A percentile compares a stretch with the other conserved stretches of the same genome.
Conservation (phyloP, 1,140 invertebrate species). For the Bombus confusus region DNA sequence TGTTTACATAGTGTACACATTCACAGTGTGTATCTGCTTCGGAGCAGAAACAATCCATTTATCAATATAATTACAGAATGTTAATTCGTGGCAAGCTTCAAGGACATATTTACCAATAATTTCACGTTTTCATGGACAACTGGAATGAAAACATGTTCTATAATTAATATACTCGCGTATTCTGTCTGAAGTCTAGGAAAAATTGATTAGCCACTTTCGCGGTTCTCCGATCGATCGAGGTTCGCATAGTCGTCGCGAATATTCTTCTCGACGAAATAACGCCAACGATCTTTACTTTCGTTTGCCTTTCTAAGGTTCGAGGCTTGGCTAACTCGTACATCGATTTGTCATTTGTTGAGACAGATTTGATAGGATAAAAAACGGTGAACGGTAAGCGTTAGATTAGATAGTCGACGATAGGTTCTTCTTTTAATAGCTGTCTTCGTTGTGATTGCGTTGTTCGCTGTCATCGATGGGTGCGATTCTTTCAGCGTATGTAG, state of each 20-base stretch:
- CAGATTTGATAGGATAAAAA: no score
- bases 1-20: no score
- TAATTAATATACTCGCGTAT: background rate
- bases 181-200: background rate
- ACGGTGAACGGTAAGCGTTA: background rate
- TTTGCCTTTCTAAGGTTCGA: background rate
- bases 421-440: background rate
- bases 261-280: background rate
- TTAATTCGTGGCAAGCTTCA: constrained; percentile 16
- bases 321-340: background rate
- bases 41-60: background rate
- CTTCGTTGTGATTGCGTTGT: constrained; percentile 9
- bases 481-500: constrained; percentile 4
- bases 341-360: background rate
- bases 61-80: background rate
- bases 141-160: background rate
- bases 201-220: background rate
- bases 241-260: background rate
- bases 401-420: background rate
- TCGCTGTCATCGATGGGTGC: background rate
- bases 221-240: background rate
- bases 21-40: background rate
- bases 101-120: constrained; percentile 1
- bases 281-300: constrained; percentile 3
- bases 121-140: background rate